Conservation (phyloP, 1,140 invertebrate genomes). For the Andricus grossulariae region DNA sequence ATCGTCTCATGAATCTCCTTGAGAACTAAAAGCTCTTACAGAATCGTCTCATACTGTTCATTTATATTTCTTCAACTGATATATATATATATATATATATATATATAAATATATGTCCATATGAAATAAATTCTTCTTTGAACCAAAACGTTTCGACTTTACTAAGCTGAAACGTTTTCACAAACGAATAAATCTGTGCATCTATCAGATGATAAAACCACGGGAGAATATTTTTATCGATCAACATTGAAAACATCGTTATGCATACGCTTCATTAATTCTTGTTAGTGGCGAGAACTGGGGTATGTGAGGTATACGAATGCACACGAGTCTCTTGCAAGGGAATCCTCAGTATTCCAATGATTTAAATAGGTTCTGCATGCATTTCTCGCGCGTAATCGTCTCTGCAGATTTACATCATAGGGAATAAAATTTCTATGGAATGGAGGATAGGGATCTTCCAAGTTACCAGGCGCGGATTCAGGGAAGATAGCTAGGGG, state of each 20-base stretch:
- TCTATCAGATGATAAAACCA: neutral
- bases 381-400: slow-evolving; percentile 6
- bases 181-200: neutral
- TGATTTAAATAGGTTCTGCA: slow-evolving; percentile 15
- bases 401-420: slow-evolving; percentile 9
- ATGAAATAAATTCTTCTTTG: too few species aligned
- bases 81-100: too few species aligned
- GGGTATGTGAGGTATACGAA: neutral
- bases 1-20: too few species aligned
- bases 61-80: too few species aligned
- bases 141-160: too few species aligned
- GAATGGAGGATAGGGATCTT: neutral
- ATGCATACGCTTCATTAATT: slow-evolving; percentile 20
- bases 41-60: too few species aligned
- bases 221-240: slow-evolving; percentile 2
- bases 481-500: too few species aligned
- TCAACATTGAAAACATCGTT: slow-evolving; percentile 16
- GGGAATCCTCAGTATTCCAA: slow-evolving; percentile 8
- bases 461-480: neutral
- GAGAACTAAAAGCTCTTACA: too few species aligned
- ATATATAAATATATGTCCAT: too few species aligned
- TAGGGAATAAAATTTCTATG: slow-evolving; percentile 1
- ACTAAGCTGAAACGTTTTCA: neutral
- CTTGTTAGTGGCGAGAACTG: slow-evolving; percentile 5
- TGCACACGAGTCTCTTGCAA: neutral